A percentile compares a stretch with the other conserved stretches of the same genome.
phyloP scores from a whole-genome alignment of 2,113 vertebrate genomes.

The Nycticryphes semicollaris region DNA sequence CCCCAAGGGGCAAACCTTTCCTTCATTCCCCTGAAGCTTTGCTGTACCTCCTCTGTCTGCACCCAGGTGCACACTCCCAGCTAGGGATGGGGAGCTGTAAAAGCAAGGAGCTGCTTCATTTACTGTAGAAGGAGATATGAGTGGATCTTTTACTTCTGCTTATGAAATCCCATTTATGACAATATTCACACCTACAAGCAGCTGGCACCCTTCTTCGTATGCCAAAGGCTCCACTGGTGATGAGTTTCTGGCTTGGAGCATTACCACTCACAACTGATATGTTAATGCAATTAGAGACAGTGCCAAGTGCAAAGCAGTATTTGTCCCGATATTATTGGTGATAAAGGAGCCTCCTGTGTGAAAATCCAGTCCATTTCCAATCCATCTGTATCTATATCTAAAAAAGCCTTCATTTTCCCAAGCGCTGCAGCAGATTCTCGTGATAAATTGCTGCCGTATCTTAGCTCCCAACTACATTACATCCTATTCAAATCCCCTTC shows the following conservation, averaged over 20 bases:
- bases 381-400: conserved; percentile 50
- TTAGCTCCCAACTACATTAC: conserved; percentile 51
- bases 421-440: background rate
- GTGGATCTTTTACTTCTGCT: background rate
- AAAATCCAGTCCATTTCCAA: conserved; percentile 23
- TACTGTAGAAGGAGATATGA: background rate
- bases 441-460: conserved; percentile 55
- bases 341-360: conserved; percentile 49
- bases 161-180: conserved; percentile 7
- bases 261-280: conserved; percentile 19
- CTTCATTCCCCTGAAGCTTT: background rate
- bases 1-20: background rate
- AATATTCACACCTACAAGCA: conserved; percentile 48
- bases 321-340: conserved; percentile 33
- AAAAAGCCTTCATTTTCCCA: conserved; percentile 8
- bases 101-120: background rate
- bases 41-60: background rate
- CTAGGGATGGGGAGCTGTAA: background rate
- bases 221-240: conserved; percentile 30
- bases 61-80: accelerated
- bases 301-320: conserved; percentile 39
- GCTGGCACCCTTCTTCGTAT: conserved; percentile 20
- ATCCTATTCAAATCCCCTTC: conserved; percentile 67
- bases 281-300: background rate
- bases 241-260: background rate